Evolutionary conservation across 2,797 vertebrate genomes (phyloP).

Genomic region (Lemur catta): DNA sequence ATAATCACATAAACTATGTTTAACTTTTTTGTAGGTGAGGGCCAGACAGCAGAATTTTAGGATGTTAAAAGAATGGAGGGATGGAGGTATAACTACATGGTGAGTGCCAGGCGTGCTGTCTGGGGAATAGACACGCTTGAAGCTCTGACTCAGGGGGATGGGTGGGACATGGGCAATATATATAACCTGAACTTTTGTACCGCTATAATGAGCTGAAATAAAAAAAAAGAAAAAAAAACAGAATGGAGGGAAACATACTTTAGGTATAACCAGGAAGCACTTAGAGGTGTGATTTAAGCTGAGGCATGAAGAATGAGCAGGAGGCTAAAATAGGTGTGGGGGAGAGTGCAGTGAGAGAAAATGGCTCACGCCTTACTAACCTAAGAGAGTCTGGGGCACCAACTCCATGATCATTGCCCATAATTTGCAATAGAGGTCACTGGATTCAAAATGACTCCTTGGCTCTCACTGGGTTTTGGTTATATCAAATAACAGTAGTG

Average conservation of each 20-base stretch:
- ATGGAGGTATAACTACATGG: not conserved
- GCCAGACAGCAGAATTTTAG: not conserved
- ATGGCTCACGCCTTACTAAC: not conserved
- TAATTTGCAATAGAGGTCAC: not conserved
- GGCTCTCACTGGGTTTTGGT: not conserved
- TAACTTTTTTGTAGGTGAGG: not conserved
- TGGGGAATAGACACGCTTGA: no score
- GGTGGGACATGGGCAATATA: no score
- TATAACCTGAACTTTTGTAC: no score
- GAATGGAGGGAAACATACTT: not conserved
- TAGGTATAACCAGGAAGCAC: not conserved
- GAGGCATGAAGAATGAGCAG: not conserved
- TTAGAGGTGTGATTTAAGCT: not conserved
- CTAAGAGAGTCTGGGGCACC: not conserved
- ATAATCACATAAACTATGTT: not conserved
- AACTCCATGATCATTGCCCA: not conserved
- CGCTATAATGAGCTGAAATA: no score
- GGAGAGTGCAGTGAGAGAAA: not conserved
- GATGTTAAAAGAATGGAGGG: not conserved
- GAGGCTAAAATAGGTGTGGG: not conserved
- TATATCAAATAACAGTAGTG: constrained; percentile 27
- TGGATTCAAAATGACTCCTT: not conserved
- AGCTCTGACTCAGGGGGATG: no score
- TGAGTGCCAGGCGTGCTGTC: no score
- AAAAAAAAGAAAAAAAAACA: not conserved